Base-by-base conservation (phyloP, 2,797 vertebrate genomes). In the Fistularia commersonii region DNA sequence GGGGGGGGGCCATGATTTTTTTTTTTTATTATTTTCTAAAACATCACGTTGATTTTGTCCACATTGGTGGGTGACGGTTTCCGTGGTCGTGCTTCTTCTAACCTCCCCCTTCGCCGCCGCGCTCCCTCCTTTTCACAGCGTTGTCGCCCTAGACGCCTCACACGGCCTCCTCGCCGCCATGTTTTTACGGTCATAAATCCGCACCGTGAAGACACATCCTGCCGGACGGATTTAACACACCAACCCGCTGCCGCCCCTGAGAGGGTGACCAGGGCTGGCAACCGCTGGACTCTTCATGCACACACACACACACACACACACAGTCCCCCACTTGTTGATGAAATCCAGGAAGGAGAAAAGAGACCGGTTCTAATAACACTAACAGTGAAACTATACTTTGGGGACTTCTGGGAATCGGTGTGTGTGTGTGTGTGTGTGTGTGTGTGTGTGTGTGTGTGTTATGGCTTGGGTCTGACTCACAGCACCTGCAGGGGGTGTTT, bases 181-280 rank as follows among this genome's bases (percentile, higher is more conserved):
- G 72, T 80, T 85, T 86, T 84, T n/a, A n/a, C 78, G 76, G 80
- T 86, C 78, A 83, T 87, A 87, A 87, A 86, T 84, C 74, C 76
- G 48, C 83, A 84, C 80, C 69, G 52, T 82, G 79, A 85, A 82
- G 79, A 72, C 69, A 72, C 78, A 77, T 76, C 73, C 76, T 57
- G 64, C 76, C 8, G 8, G 69, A 77, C 61, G 74, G 73, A 64
- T 79, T 81, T 75, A 83, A 72, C 65, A 76, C 79, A 69, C 61
- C 69, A 67, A 69, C 67, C 69, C 57, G 64, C 69, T 64, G 44
- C 52, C 57, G 23, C 36, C 35, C 38, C 60, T 48, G 66, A 55
- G 70, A 56, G 51, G 47, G 41, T 2, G 8, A 72, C 57, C 47
- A 53, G 43, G 40, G 41, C 64, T 69, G 69, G 69, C 65, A 69